Evolutionary conservation across 2,113 vertebrate genomes (phyloP).

Genomic region (Rallus limicola): DNA sequence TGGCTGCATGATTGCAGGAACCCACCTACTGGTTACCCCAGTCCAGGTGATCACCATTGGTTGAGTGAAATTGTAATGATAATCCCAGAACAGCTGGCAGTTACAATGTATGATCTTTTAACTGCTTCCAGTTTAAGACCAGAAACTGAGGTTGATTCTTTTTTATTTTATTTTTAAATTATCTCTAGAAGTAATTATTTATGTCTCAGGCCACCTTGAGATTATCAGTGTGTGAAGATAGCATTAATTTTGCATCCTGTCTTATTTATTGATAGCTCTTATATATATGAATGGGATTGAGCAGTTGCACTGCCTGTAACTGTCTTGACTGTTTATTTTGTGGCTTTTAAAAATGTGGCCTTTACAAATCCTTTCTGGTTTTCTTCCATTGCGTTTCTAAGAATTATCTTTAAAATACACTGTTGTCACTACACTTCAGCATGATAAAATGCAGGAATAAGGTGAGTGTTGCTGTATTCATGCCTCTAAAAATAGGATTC

Average conservation of each 20-base stretch:
- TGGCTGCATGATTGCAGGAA: not conserved
- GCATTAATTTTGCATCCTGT: not conserved
- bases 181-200: not conserved
- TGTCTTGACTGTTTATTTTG: not conserved
- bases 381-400: not conserved
- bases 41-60: not conserved
- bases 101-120: not conserved
- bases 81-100: not conserved
- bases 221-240: not conserved
- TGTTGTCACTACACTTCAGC: not conserved
- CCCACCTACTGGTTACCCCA: not conserved
- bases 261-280: not conserved
- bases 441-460: not conserved
- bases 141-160: not conserved
- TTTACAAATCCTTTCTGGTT: conserved; percentile 25
- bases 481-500: not conserved
- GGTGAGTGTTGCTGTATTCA: not conserved
- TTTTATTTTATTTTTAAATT: not conserved
- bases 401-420: conserved; percentile 1
- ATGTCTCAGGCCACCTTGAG: not conserved
- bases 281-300: not conserved
- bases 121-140: not conserved
- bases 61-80: not conserved
- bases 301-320: not conserved
- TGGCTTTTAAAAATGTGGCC: not conserved